Conservation (phyloP, 1,140 invertebrate species). For the Hylyphantes graminicola region DNA sequence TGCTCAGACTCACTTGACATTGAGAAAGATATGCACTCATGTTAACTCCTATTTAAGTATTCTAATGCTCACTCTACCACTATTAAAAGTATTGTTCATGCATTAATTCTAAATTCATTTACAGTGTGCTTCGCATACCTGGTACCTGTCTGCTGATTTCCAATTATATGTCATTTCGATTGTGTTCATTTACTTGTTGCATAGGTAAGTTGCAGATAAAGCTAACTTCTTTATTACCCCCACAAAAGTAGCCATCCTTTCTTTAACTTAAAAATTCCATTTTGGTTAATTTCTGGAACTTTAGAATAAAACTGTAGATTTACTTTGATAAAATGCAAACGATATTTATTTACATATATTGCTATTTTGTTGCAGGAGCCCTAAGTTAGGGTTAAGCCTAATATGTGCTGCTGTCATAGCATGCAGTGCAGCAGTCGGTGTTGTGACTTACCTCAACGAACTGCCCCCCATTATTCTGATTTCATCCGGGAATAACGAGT, state of each 20-base stretch:
- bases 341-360: background rate
- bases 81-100: too few relatives aligned
- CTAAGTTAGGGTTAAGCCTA: slow-evolving; percentile 24
- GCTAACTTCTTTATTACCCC: too few relatives aligned
- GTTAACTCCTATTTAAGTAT: too few relatives aligned
- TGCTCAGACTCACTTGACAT: too few relatives aligned
- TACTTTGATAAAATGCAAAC: background rate
- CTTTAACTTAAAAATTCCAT: too few relatives aligned
- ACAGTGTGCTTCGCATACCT: slow-evolving; percentile 54
- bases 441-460: slow-evolving; percentile 19
- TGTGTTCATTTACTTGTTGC: slow-evolving; percentile 26
- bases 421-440: slow-evolving; percentile 22
- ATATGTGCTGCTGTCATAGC: slow-evolving; percentile 3
- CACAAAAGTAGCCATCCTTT: too few relatives aligned
- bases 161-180: slow-evolving; percentile 51
- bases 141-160: slow-evolving; percentile 59
- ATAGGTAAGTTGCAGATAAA: slow-evolving; percentile 22
- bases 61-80: too few relatives aligned
- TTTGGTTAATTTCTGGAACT: background rate
- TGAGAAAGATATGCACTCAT: too few relatives aligned
- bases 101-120: background rate
- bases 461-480: slow-evolving; percentile 45
- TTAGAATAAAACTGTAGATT: background rate
- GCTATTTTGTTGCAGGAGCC: slow-evolving; percentile 1
- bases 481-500: slow-evolving; percentile 41